Evolutionary conservation across 2,888 invertebrate species (phyloP).

Genomic region (Rotaria socialis): DNA sequence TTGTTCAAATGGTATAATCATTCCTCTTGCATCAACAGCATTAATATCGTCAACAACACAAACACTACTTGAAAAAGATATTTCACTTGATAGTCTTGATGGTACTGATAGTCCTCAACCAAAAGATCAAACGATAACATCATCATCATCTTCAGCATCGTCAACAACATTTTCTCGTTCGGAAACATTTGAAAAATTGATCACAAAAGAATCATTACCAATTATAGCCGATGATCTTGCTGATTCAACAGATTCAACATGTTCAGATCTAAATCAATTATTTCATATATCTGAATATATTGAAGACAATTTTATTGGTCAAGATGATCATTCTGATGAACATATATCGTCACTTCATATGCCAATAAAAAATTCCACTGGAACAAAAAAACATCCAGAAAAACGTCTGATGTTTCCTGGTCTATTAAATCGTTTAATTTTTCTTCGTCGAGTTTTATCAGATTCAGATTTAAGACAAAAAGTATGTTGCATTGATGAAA

Average conservation of each 20-base stretch:
- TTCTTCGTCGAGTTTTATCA: slow-evolving; percentile 16
- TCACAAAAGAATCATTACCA: background rate
- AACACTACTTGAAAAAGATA: background rate
- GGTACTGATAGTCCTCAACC: background rate
- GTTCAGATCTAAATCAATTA: slow-evolving; percentile 22
- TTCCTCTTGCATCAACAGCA: background rate
- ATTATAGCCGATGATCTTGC: background rate
- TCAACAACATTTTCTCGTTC: slow-evolving; percentile 4
- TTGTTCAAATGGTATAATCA: slow-evolving; percentile 13
- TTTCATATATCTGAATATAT: background rate
- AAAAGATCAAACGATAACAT: background rate
- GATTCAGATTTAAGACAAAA: slow-evolving; percentile 23
- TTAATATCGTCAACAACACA: background rate
- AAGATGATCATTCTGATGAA: background rate
- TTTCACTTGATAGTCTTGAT: slow-evolving; percentile 35
- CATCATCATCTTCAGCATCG: background rate
- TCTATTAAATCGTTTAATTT: background rate
- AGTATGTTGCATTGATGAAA: background rate
- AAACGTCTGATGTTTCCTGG: slow-evolving; percentile 30
- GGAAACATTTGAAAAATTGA: slow-evolving; percentile 20
- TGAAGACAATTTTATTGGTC: slow-evolving; percentile 24
- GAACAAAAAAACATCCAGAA: background rate
- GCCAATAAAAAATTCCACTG: background rate
- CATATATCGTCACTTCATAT: background rate
- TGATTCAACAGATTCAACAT: slow-evolving; percentile 27